Evolutionary conservation across 2,113 vertebrate species (phyloP), one percentile per base, ranked within the genome.

Genomic region (Asarcornis scutulata): DNA sequence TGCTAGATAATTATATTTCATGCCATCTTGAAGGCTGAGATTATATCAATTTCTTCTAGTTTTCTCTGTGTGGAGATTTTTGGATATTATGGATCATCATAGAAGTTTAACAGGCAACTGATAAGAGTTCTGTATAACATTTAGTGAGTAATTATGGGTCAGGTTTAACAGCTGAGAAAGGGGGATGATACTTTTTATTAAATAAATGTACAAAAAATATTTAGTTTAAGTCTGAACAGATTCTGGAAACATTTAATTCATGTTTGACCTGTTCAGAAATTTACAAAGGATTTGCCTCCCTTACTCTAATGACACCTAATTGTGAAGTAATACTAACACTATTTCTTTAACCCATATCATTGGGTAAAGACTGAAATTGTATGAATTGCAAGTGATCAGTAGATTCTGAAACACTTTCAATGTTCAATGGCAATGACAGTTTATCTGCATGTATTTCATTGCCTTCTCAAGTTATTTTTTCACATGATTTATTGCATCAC

Each of bases 201-300:
- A 93, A 89, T 44, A 94, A 88, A 80, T 23, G 2, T 4, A 36
- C 21, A 66, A 83, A 85, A 9, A 52, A 42, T 76, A 15, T 78
- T 83, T 66, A 27, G 15, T 64, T 68, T 82, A 34, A 85, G 34
- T 59, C 64, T 88, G 13, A 36, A 71, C 12, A 83, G 59, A 20
- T 89, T 89, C 89, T 87, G 29, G 32, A 79, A 95, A 86, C 36
- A 90, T 77, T 83, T 88, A 16, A 50, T 77, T 95, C 26, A 34
- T 2, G 2, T 58, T 89, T 71, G 26, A 68, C 20, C 14, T 50
- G 48, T 40, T 95, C 17, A 87, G 44, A 82, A 13, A 0, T 2
- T 73, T 60, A 76, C 10, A 87, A 76, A 91, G 81, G 23, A 85
- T 87, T 91, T 91, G 9, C 13, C 52, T 74, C 26, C 7, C 40